These are phyloP conservation scores for Prietella phreatophila DNA, from an alignment of 2,113 vertebrate genomes.

Conservation along the genomic window DNA sequence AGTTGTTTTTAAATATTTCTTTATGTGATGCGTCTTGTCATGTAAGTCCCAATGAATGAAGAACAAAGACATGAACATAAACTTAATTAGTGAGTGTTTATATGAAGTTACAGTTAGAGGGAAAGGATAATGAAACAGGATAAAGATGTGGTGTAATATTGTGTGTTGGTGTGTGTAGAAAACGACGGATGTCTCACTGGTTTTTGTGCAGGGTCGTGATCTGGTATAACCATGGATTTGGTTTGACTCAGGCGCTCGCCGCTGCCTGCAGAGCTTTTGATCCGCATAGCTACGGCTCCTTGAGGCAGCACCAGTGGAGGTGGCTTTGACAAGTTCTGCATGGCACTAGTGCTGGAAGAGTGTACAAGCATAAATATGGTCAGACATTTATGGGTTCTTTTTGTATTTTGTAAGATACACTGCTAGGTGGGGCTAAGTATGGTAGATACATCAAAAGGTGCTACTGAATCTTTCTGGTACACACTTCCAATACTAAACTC, in stretches of 20 bases:
- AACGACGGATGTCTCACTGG: slow-evolving; percentile 54
- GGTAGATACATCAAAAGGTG: neutral
- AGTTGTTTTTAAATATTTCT: neutral
- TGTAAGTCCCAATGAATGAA: neutral
- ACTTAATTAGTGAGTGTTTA: neutral
- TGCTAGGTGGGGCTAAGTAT: neutral
- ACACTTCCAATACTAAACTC: neutral
- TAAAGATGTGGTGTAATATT: neutral
- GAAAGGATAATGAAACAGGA: neutral
- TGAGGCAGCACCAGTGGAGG: slow-evolving; percentile 42
- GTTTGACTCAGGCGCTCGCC: slow-evolving; percentile 72
- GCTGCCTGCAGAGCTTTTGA: slow-evolving; percentile 54
- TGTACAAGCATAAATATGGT: neutral
- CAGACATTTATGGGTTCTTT: neutral
- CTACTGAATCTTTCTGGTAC: neutral
- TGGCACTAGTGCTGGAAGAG: slow-evolving; percentile 57
- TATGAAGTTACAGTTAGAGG: neutral
- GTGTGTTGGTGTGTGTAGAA: neutral
- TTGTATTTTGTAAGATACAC: neutral
- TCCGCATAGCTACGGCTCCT: slow-evolving; percentile 62
- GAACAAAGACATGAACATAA: neutral
- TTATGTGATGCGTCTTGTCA: too few relatives aligned
- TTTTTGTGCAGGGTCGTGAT: slow-evolving; percentile 60
- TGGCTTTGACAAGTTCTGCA: slow-evolving; percentile 49
- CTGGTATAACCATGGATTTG: slow-evolving; percentile 72